phyloP scores from a whole-genome alignment of 2,888 invertebrate genomes.

The Cheilosia impressa region DNA sequence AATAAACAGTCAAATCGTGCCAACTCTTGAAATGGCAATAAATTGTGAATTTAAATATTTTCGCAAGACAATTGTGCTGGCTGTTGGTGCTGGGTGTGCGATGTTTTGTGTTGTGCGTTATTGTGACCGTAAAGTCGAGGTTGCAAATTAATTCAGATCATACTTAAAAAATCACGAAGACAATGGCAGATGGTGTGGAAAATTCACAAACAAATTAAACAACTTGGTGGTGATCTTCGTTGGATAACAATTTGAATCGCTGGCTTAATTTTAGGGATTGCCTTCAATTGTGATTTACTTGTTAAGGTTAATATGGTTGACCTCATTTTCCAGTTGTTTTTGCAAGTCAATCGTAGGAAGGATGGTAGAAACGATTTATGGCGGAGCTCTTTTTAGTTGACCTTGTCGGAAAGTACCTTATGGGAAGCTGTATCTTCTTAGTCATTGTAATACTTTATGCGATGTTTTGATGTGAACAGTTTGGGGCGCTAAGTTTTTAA shows the following conservation, averaged over 20 bases:
- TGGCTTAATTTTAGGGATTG: neutral
- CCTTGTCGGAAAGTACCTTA: too few relatives aligned
- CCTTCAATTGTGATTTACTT: neutral
- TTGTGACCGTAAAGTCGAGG: constrained; percentile 1
- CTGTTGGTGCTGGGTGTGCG: neutral
- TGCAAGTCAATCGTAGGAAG: too few relatives aligned
- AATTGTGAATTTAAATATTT: constrained; percentile 58
- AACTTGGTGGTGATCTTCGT: neutral
- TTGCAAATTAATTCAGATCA: constrained; percentile 18
- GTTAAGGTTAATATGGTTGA: too few relatives aligned
- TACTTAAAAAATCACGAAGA: constrained; percentile 1
- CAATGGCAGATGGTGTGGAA: neutral
- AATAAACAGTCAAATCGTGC: constrained; percentile 44
- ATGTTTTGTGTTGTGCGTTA: constrained; percentile 3
- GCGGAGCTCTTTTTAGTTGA: too few relatives aligned
- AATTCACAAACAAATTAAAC: constrained; percentile 11
- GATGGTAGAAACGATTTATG: too few relatives aligned
- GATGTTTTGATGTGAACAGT: too few relatives aligned
- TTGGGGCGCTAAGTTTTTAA: too few relatives aligned
- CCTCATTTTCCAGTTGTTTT: too few relatives aligned
- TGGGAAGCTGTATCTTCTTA: too few relatives aligned
- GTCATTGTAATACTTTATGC: too few relatives aligned
- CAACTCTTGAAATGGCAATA: constrained; percentile 35
- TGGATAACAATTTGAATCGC: neutral
- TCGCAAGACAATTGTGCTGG: constrained; percentile 41